Conservation (phyloP, 2,888 invertebrate species). For the Muschampia plurimacula region DNA sequence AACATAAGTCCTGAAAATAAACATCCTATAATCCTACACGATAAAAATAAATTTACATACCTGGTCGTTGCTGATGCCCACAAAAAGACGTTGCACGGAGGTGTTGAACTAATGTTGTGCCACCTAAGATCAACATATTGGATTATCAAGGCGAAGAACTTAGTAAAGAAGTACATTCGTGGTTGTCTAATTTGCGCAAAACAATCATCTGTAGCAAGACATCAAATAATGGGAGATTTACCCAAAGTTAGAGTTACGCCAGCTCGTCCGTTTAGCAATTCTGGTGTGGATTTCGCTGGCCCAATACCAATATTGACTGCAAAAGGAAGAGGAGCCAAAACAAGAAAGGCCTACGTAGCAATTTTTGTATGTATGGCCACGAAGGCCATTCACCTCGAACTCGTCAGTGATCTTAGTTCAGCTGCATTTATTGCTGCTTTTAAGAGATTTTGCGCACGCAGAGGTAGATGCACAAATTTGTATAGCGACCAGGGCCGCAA, state of each 20-base stretch:
- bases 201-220: neutral
- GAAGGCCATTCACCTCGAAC: conserved; percentile 4
- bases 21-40: conserved; percentile 36
- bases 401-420: neutral
- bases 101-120: conserved; percentile 40
- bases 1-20: conserved; percentile 31
- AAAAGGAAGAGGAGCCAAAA: conserved; percentile 10
- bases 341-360: conserved; percentile 39
- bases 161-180: conserved; percentile 12
- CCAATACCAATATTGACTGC: conserved; percentile 41
- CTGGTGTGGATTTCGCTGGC: conserved; percentile 50
- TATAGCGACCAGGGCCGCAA: conserved; percentile 15
- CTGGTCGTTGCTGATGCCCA: conserved; percentile 42
- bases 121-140: conserved; percentile 43
- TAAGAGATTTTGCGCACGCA: conserved; percentile 3
- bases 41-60: conserved; percentile 23
- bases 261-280: conserved; percentile 45
- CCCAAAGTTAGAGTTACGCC: conserved; percentile 45
- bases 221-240: conserved; percentile 46
- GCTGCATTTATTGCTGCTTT: conserved; percentile 12
- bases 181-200: conserved; percentile 4
- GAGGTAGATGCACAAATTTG: conserved; percentile 7
- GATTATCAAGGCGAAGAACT: conserved; percentile 39
- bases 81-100: conserved; percentile 45
- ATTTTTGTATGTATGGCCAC: conserved; percentile 15